Conservation (phyloP, 2,888 invertebrate species). For the Agriopis aurantiaria region DNA sequence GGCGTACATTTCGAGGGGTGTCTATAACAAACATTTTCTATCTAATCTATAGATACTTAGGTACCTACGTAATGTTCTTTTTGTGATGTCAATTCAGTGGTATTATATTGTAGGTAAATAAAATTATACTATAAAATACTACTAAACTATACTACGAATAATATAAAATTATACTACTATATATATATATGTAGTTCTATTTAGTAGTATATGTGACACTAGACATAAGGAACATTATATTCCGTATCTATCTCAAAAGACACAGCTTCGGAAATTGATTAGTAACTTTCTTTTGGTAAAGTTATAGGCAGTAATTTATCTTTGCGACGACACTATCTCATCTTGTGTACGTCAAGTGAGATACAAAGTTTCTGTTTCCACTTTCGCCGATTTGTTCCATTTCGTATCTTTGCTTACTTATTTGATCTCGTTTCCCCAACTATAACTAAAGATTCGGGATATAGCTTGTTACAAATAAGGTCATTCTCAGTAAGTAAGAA, state of each 20-base stretch:
- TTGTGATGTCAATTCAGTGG: too few relatives aligned
- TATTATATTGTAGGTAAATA: background rate
- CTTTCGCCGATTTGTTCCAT: slow-evolving; percentile 27
- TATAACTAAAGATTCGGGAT: slow-evolving; percentile 19
- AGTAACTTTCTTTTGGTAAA: slow-evolving; percentile 27
- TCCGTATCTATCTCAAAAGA: slow-evolving; percentile 5
- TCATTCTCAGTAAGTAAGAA: slow-evolving; percentile 5
- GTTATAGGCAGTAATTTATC: slow-evolving; percentile 31
- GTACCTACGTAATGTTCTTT: too few relatives aligned
- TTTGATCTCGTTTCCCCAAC: slow-evolving; percentile 20
- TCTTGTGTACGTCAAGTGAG: slow-evolving; percentile 29
- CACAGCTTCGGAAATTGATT: slow-evolving; percentile 26
- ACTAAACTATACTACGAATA: too few relatives aligned
- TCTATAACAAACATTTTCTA: too few relatives aligned
- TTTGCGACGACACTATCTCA: slow-evolving; percentile 34
- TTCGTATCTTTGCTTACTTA: slow-evolving; percentile 20
- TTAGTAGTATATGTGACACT: background rate
- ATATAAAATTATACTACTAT: too few relatives aligned
- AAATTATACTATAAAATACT: too few relatives aligned
- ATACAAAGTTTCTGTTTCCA: slow-evolving; percentile 31
- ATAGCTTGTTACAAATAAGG: slow-evolving; percentile 4
- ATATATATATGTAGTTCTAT: too few relatives aligned
- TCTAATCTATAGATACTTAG: too few relatives aligned
- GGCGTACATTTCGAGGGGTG: too few relatives aligned
- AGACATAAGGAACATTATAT: background rate